A percentile compares a stretch with the other conserved stretches of the same genome.
These are phyloP conservation scores for Geococcyx californianus DNA, from an alignment of 2,113 vertebrate genomes.

Conservation along the genomic window DNA sequence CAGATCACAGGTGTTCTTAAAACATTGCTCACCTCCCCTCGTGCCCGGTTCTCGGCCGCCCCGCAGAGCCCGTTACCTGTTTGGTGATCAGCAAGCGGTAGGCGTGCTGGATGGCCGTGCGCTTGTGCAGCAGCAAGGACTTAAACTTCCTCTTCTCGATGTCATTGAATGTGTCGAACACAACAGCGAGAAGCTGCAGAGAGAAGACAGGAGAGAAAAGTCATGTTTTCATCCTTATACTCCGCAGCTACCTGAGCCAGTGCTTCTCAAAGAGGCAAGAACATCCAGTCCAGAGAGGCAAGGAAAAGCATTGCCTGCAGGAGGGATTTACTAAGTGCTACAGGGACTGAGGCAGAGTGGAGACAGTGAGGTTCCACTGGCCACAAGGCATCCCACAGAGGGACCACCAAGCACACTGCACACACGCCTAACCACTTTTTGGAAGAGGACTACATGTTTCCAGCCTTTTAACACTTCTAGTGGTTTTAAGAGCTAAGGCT, in stretches of 20 bases:
- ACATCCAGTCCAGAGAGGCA: neutral
- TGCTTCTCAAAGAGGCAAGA: neutral
- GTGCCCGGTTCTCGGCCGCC: neutral
- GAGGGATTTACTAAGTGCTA: neutral
- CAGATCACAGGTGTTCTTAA: neutral
- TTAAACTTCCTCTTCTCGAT: conserved; percentile 98
- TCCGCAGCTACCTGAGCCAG: neutral
- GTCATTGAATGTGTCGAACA: conserved; percentile 97
- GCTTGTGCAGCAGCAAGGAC: conserved; percentile 94
- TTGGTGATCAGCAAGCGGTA: conserved; percentile 88
- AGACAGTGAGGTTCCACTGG: fast-evolving
- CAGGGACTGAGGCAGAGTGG: fast-evolving
- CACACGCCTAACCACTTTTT: neutral
- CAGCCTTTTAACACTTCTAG: neutral
- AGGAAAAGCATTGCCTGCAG: neutral
- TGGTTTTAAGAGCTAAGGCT: neutral
- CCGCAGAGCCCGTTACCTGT: conserved; percentile 74
- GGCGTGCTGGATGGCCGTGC: conserved; percentile 90
- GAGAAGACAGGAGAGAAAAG: neutral
- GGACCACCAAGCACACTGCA: neutral
- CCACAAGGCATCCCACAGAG: neutral
- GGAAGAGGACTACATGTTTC: neutral
- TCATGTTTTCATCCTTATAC: neutral
- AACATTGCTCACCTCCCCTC: neutral
- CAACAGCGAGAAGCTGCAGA: conserved; percentile 90